Percentiles rank a stretch among this genome's conserved stretches.
Conservation (phyloP, 2,113 vertebrate species). For the Neolamprologus hecqui region DNA sequence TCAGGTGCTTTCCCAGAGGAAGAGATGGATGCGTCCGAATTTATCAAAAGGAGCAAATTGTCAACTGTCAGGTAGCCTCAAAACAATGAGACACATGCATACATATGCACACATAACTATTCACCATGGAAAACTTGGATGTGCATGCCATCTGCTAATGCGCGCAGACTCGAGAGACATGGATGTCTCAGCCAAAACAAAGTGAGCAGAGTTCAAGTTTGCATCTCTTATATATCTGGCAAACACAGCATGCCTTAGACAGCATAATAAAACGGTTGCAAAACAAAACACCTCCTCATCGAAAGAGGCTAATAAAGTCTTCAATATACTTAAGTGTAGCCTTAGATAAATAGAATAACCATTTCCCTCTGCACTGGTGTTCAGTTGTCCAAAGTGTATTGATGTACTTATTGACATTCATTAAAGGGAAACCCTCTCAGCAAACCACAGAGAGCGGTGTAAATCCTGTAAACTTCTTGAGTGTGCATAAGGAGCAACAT, state of each 20-base stretch:
- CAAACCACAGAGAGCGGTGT: conserved; percentile 36
- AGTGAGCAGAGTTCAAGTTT: conserved; percentile 30
- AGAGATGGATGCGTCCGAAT: conserved; percentile 13
- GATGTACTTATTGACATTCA: conserved; percentile 61
- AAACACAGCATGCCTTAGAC: conserved; percentile 33
- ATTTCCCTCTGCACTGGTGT: conserved; percentile 50
- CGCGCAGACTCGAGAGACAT: neutral
- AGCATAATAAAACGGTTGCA: conserved; percentile 52
- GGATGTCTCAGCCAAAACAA: conserved; percentile 21
- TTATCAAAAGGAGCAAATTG: conserved; percentile 35
- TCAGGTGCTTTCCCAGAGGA: conserved; percentile 28
- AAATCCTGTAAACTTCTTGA: conserved; percentile 50
- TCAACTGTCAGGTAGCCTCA: conserved; percentile 28
- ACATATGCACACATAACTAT: conserved; percentile 21
- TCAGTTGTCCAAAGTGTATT: conserved; percentile 57
- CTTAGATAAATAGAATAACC: conserved; percentile 60
- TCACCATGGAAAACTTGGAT: conserved; percentile 4
- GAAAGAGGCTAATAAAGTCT: conserved; percentile 66
- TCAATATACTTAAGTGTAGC: conserved; percentile 68
- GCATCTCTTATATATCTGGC: conserved; percentile 30
- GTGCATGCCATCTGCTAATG: conserved; percentile 25
- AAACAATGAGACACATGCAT: conserved; percentile 14
- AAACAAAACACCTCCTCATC: conserved; percentile 66
- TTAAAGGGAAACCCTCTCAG: conserved; percentile 64
- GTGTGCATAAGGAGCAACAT: conserved; percentile 37